Base-by-base conservation (phyloP, 2,888 invertebrate species). In the Magallana nippona region DNA sequence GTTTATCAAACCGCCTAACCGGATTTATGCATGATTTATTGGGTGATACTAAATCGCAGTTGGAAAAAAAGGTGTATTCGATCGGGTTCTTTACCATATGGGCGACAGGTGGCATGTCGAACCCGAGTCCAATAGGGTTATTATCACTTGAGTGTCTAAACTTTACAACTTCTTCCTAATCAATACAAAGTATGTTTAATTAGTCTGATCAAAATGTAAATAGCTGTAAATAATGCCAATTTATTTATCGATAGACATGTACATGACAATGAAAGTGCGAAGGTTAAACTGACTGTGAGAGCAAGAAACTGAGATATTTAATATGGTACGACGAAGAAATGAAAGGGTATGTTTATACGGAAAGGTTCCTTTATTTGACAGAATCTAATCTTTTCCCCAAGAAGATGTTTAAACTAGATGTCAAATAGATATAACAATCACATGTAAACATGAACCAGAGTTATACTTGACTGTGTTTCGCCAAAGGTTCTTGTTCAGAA, bases 111-210 rank as follows among this genome's bases (percentile, higher is more conserved):
- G 71, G 71, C 15, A 71, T 27, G 62, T 62, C 19, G 71, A 22
- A 71, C 71, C 71, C 71, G 27, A 19, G 15, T 22, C 32, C 71
- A 71, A 71, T 15, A 71, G 27, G 15, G 19, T 11, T 71, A 71
- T 71, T 71, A 71, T 71, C 71, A 71, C 27, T 71, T 32, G 32
- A 71, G 71, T 71, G 71, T 27, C 71, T 71, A 71, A 71, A 27
- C 71, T 71, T 71, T 22, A 22, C 63, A 27, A 63, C 27, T 2
- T 19, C 27, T 13, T 27, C 27, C 22, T 71, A 71, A 71, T 71
- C 71, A 71, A 71, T 71, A 71, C 71, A 71, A 71, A 71, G 22
- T 71, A 71, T 71, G 71, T 71, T 71, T 71, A 71, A 71, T 71
- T 71, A 71, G 27, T 27, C 22, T 71, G 71, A 71, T 71, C 32